A percentile compares a stretch with the other conserved stretches of the same genome.
Evolutionary conservation across 2,888 invertebrate genomes (phyloP).

Genomic region (Malthinus flaveolus): DNA sequence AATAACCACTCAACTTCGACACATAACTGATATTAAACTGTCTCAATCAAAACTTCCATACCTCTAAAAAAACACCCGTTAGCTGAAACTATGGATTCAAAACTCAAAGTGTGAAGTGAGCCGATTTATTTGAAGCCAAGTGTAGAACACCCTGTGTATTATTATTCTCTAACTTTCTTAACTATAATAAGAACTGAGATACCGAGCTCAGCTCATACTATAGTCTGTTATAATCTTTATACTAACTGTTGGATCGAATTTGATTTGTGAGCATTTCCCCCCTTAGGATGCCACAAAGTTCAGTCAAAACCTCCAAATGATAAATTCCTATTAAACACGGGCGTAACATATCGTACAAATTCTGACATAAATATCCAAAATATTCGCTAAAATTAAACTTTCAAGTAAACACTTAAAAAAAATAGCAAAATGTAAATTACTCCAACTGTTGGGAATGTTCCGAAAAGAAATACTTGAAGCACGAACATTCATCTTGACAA

Average conservation of each 20-base stretch:
- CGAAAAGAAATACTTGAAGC: conserved; percentile 90
- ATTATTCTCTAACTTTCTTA: no score
- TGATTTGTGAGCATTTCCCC: conserved; percentile 92
- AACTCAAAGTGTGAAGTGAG: no score
- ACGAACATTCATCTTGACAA: conserved; percentile 90
- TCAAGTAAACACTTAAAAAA: background rate
- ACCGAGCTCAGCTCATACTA: no score
- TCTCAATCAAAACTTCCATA: no score
- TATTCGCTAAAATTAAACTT: conserved; percentile 64
- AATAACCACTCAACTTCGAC: no score
- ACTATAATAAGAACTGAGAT: no score
- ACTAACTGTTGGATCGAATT: conserved; percentile 71
- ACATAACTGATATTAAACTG: no score
- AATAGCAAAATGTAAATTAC: conserved; percentile 52
- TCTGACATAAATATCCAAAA: conserved; percentile 81
- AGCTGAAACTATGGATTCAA: no score
- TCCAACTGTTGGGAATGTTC: conserved; percentile 67
- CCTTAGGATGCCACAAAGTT: conserved; percentile 90
- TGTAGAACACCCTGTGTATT: no score
- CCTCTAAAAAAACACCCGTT: no score
- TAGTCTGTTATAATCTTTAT: conserved; percentile 3
- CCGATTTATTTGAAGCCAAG: no score
- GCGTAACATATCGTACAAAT: conserved; percentile 88
- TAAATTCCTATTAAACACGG: conserved; percentile 96
- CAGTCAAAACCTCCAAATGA: conserved; percentile 95